These are phyloP conservation scores for Kryptopterus vitreolus DNA, from an alignment of 2,797 vertebrate genomes.

Conservation along the genomic window DNA sequence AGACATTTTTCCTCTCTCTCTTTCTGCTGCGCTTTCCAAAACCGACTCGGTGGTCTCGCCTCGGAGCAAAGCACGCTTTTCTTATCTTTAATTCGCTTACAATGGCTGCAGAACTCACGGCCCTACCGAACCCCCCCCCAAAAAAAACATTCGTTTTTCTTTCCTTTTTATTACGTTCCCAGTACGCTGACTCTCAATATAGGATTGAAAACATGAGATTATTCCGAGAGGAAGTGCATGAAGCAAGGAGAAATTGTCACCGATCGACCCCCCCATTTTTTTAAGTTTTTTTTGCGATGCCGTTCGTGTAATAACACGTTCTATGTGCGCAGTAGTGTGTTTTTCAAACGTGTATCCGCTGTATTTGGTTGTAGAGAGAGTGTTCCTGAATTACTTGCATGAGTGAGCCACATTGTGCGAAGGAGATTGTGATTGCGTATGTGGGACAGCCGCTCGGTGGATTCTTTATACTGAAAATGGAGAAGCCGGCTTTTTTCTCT, in stretches of 20 bases:
- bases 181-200: not conserved
- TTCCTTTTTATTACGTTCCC: not conserved
- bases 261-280: not conserved
- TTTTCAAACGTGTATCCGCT: not conserved
- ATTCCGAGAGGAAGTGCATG: not conserved
- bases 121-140: conserved; percentile 60
- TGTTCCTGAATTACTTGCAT: conserved; percentile 12
- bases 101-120: conserved; percentile 69
- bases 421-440: not conserved
- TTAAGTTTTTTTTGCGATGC: too few relatives aligned
- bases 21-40: conserved; percentile 56
- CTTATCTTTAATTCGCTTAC: conserved; percentile 74
- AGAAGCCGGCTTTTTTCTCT: conserved; percentile 47
- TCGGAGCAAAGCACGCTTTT: conserved; percentile 62
- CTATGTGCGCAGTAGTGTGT: not conserved
- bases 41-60: conserved; percentile 74
- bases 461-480: conserved; percentile 42
- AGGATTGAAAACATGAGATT: not conserved
- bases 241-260: not conserved
- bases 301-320: not conserved
- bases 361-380: conserved; percentile 1
- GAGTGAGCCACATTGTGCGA: conserved; percentile 23
- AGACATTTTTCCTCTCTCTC: conserved; percentile 62
- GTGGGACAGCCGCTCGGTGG: conserved; percentile 27
- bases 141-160: conserved; percentile 59